These are phyloP conservation scores for Sinella curviseta DNA, from an alignment of 1,140 invertebrate genomes.

Conservation along the genomic window DNA sequence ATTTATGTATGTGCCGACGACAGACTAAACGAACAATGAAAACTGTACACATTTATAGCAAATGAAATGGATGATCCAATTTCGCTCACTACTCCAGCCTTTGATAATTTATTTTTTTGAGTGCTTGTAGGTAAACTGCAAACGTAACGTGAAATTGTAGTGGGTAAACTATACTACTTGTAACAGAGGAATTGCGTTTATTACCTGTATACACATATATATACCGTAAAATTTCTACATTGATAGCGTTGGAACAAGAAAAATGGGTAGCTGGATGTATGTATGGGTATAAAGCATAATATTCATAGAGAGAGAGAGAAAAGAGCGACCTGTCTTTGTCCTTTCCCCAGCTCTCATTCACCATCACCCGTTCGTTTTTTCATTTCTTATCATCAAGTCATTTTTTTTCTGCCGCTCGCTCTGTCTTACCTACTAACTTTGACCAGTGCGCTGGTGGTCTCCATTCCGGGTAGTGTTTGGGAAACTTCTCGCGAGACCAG, in stretches of 20 bases:
- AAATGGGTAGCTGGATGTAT: neutral
- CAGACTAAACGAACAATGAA: neutral
- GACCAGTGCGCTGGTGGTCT: slow-evolving; percentile 87
- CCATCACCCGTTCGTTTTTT: neutral
- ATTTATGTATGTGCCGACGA: neutral
- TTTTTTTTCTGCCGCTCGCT: neutral
- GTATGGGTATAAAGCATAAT: neutral
- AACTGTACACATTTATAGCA: neutral
- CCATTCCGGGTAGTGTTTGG: slow-evolving; percentile 89
- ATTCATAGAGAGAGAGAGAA: neutral
- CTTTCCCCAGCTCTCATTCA: neutral
- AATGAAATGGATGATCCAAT: slow-evolving; percentile 5
- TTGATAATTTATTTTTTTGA: no score
- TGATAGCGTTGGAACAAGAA: neutral
- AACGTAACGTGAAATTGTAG: no score
- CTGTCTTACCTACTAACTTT: slow-evolving; percentile 78
- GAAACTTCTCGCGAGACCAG: slow-evolving; percentile 85
- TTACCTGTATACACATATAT: no score
- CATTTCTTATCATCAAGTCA: neutral
- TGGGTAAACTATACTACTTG: no score
- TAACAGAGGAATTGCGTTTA: no score
- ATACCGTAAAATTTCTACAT: no score
- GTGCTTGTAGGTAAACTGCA: no score
- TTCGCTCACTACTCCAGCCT: neutral
- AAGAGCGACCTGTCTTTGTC: no score